Base-by-base conservation (phyloP, 2,888 invertebrate species). In the Escarpia spicata region DNA sequence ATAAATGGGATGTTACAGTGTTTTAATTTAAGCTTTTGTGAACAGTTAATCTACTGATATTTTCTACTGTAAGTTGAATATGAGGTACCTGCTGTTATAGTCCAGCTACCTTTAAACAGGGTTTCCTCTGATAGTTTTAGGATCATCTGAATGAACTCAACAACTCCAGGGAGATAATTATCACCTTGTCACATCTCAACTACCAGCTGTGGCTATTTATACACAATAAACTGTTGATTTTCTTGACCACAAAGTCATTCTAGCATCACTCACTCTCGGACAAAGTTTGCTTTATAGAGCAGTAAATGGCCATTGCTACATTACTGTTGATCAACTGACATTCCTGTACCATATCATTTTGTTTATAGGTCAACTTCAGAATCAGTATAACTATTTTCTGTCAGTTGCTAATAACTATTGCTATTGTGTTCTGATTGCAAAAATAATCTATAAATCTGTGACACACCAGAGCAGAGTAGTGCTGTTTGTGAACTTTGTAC, bases 381-480 rank as follows among this genome's bases (percentile, higher is more conserved):
- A 37, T 37, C 37, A 37, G 37, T 52, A 12, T 52, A 52, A 3
- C 12, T 52, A 52, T 52, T 75, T 75, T 75, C 52, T 75, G 26
- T 75, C 6, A 75, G 75, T 15, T n/a, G 75, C 75, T 75, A 75
- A 75, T 75, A 75, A 75, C 26, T 26, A 75, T 15, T 75, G n/a
- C 75, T 75, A 75, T 75, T 75, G 75, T 75, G 15, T 75, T 75
- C 75, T 75, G 75, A 75, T 75, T 75, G 75, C 75, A 75, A 75
- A 75, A 26, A 26, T 75, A 75, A 75, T 75, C 75, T 75, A 26
- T 75, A 75, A 75, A 75, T 75, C 75, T 75, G 75, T n/a, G 75
- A 52, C 52, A 52, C 52, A 12, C 52, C 2, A 3, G 52, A 75
- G 75, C n/a, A n/a, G 4, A 75, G 19, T 26, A 75, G 75, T 75